Conservation (phyloP, 2,113 vertebrate species). For the Dissostichus mawsoni region DNA sequence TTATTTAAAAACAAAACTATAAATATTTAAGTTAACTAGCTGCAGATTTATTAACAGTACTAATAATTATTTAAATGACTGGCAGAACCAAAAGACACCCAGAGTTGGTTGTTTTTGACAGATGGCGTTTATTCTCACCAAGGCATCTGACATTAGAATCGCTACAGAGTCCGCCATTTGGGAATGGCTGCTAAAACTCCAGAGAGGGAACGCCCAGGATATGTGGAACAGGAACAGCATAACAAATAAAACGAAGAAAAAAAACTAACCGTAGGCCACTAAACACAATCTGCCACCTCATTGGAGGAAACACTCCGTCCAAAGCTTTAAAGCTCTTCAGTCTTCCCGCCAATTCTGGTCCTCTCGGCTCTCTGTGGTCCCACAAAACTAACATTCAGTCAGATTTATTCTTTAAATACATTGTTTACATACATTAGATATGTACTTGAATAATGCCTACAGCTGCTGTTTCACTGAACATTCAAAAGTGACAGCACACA, state of each 20-base stretch:
- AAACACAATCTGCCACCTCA: conserved; percentile 67
- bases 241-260: conserved; percentile 57
- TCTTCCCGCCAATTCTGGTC: conserved; percentile 34
- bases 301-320: conserved; percentile 55
- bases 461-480: conserved; percentile 58
- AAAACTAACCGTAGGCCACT: conserved; percentile 80
- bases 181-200: conserved; percentile 61
- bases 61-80: neutral
- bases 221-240: conserved; percentile 78
- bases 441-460: conserved; percentile 38
- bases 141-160: conserved; percentile 85
- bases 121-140: conserved; percentile 83
- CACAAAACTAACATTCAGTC: conserved; percentile 69
- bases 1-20: neutral
- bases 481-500: conserved; percentile 57
- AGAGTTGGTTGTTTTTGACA: conserved; percentile 73
- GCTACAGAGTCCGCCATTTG: conserved; percentile 83
- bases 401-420: conserved; percentile 39
- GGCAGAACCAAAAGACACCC: conserved; percentile 3
- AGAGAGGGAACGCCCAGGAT: conserved; percentile 63
- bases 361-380: conserved; percentile 60
- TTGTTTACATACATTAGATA: conserved; percentile 55
- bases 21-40: neutral
- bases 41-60: neutral
- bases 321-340: conserved; percentile 33